These are phyloP conservation scores for Ciona savignyi DNA, from an alignment of 23 tunicate genomes.

Conservation along the genomic window DNA sequence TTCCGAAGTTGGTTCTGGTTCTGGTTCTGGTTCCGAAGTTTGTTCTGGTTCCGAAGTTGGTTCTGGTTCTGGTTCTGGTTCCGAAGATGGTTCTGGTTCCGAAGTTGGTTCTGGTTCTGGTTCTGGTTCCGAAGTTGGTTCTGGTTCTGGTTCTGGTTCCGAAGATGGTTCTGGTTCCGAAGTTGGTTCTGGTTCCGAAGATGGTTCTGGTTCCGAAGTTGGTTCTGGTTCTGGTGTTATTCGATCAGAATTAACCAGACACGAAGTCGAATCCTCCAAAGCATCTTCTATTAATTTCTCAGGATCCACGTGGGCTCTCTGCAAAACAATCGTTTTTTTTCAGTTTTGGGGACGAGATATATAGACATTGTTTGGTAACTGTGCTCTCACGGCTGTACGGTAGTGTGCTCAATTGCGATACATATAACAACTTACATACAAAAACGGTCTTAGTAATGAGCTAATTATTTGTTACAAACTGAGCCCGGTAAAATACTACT, in stretches of 20 bases:
- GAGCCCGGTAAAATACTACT: too few species aligned
- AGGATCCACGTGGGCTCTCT: neutral
- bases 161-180: conserved; percentile 4
- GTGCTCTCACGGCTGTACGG: neutral
- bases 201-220: conserved; percentile 4
- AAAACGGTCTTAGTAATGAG: too few species aligned
- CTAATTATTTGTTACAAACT: too few species aligned
- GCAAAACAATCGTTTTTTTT: too few species aligned
- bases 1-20: conserved; percentile 5
- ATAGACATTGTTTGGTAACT: neutral
- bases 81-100: conserved; percentile 5
- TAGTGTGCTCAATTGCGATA: neutral
- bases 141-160: neutral
- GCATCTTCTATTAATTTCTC: neutral
- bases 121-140: neutral
- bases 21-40: neutral
- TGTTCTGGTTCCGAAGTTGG: conserved; percentile 19
- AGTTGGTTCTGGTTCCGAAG: neutral
- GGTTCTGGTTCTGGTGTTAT: conserved; percentile 2
- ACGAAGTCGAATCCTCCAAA: neutral
- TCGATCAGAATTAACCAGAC: neutral
- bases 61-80: conserved; percentile 8
- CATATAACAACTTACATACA: too few species aligned
- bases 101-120: conserved; percentile 9
- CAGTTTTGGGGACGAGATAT: too few species aligned